Conservation (phyloP, 2,797 vertebrate genomes). For the Esox lucius region DNA sequence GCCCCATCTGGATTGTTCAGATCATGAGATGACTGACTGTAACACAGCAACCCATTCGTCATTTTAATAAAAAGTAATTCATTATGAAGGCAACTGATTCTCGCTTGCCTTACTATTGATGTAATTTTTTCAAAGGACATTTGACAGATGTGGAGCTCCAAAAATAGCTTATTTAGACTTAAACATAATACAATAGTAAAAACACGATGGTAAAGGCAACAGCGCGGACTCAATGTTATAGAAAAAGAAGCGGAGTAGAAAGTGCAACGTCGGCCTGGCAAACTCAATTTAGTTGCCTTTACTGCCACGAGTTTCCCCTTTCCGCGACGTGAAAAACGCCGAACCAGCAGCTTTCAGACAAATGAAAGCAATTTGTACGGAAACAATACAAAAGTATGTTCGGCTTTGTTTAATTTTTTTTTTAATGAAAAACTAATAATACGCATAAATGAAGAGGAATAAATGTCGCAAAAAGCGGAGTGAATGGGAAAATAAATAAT, state of each 20-base stretch:
- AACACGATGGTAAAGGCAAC: background rate
- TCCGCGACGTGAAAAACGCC: background rate
- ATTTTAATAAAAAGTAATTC: background rate
- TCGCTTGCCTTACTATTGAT: background rate
- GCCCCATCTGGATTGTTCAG: background rate
- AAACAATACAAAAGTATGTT: too few species aligned
- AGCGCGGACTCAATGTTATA: background rate
- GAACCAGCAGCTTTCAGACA: background rate
- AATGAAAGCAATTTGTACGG: background rate
- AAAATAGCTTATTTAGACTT: background rate
- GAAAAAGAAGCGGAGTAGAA: background rate
- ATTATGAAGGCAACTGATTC: background rate
- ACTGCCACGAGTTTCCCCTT: slow-evolving; percentile 57
- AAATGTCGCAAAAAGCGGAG: background rate
- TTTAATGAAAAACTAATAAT: background rate
- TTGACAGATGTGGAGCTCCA: background rate
- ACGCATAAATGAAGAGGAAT: too few species aligned
- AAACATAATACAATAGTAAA: background rate
- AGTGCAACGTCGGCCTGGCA: background rate
- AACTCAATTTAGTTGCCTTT: slow-evolving; percentile 39
- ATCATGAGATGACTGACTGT: background rate
- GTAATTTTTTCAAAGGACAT: background rate
- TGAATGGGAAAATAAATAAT: background rate
- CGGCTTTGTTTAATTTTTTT: too few species aligned
- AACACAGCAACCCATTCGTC: background rate